Percentiles rank a stretch among this genome's conserved stretches.
phyloP scores from a whole-genome alignment of 2,797 vertebrate genomes.

The Rhincodon typus region DNA sequence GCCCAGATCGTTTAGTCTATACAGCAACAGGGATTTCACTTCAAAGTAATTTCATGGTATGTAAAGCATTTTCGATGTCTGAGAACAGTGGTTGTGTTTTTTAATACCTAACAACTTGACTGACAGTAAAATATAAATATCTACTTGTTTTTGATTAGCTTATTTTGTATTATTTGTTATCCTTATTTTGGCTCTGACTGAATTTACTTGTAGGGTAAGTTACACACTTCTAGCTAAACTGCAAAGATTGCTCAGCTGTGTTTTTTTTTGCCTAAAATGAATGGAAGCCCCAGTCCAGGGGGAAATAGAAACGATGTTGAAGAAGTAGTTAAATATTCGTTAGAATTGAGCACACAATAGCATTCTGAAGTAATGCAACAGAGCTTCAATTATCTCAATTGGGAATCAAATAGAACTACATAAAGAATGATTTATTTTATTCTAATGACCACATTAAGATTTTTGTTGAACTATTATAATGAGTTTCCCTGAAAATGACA shows the following conservation, averaged over 20 bases:
- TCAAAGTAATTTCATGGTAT: neutral
- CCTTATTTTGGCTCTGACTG: neutral
- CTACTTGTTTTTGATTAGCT: neutral
- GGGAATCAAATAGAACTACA: neutral
- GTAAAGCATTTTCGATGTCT: neutral
- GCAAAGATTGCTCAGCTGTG: neutral
- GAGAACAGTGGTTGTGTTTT: neutral
- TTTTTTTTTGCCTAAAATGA: neutral
- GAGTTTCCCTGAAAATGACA: neutral
- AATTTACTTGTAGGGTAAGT: neutral
- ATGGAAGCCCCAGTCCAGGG: neutral
- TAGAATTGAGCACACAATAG: neutral
- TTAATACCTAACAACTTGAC: neutral
- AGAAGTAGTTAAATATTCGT: neutral
- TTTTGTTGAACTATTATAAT: neutral
- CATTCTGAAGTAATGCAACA: neutral
- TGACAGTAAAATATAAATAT: neutral
- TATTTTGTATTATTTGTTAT: neutral
- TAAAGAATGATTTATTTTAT: neutral
- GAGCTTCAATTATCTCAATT: constrained; percentile 15
- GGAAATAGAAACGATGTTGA: neutral
- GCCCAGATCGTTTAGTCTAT: too few relatives aligned
- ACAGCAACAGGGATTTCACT: neutral
- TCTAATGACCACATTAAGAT: too few relatives aligned
- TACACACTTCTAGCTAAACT: neutral